Base-by-base conservation (phyloP, 2,797 vertebrate genomes). In the Rhadinocentrus ornatus region DNA sequence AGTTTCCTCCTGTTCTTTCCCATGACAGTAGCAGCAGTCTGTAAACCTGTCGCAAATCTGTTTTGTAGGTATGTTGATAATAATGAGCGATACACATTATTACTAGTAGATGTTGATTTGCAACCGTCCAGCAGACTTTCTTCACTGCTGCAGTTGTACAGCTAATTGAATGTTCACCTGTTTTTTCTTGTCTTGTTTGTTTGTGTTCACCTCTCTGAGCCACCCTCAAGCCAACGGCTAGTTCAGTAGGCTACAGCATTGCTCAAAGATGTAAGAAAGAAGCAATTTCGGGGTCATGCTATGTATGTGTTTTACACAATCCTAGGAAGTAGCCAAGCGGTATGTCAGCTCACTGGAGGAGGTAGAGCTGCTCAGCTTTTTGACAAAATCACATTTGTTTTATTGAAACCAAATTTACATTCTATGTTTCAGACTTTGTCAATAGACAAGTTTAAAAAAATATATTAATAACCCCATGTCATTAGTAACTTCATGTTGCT, bases 51-150 rank as follows among this genome's bases (percentile, higher is more conserved):
- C 1, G 39, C 4, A 13, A 6, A 62, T 15, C 41, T 62, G 60
- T 22, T 62, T 31, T 29, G 59, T 27, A 62, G 27, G 39, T 44
- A 46, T 62, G 39, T 62, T 46, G 26, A 46, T 46, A 26, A 6
- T 41, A 26, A 24, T 6, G 6, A 60, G 6, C 7, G 13, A 15
- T 53, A 13, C 26, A 44, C 16, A 3, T n/a, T 44, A 16, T 24
- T 13, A 39, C 24, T 20, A 7, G 13, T 61, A 27, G 24, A 8
- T 3, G 6, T 29, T 27, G 24, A 53, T 27, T 61, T 61, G 16
- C 34, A 26, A 16, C 26, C 20, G 20, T 59, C 12, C 35, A 16
- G 57, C 7, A 24, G 57, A 39, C 22, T 59, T 39, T 26, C 16
- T 56, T 31, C 29, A 31, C 53, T 31, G 53, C 10, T 29, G 12